Percentiles rank a stretch among this genome's conserved stretches.
Conservation (phyloP, 2,797 vertebrate genomes). For the Sebastes variabilis region DNA sequence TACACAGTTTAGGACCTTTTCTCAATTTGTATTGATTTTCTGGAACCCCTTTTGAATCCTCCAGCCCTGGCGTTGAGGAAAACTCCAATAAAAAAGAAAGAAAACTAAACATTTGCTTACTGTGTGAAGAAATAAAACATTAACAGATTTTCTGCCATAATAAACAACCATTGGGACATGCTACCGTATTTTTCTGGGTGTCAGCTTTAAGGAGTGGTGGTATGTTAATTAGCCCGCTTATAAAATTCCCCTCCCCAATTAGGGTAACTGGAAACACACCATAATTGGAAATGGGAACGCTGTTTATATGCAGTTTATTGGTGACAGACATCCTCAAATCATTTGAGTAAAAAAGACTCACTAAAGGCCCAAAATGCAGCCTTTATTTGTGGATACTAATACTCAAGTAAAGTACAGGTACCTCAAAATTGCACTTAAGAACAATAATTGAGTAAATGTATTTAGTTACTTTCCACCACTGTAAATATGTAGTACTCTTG, state of each 20-base stretch:
- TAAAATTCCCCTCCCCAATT: constrained; percentile 48
- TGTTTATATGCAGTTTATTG: constrained; percentile 7
- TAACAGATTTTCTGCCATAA: constrained; percentile 1
- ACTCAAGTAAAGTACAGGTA: too few species aligned
- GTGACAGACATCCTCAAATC: constrained; percentile 29
- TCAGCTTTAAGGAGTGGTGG: constrained; percentile 34
- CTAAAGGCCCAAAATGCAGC: not conserved
- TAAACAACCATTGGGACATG: not conserved
- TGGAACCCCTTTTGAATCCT: not conserved
- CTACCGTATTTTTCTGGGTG: constrained; percentile 27
- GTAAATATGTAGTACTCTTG: not conserved
- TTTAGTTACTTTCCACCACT: too few species aligned
- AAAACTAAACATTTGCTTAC: not conserved
- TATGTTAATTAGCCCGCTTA: constrained; percentile 45
- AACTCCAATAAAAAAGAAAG: not conserved
- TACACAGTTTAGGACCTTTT: not conserved
- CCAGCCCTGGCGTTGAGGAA: not conserved
- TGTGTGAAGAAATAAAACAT: constrained; percentile 7
- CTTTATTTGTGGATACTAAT: not conserved
- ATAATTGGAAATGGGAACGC: constrained; percentile 18
- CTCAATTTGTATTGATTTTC: not conserved
- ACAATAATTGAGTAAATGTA: too few species aligned
- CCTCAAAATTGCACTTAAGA: too few species aligned
- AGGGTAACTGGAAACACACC: constrained; percentile 30
- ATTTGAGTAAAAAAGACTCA: not conserved